Evolutionary conservation across 2,888 invertebrate genomes (phyloP).

Genomic region (Anorthoa munda): DNA sequence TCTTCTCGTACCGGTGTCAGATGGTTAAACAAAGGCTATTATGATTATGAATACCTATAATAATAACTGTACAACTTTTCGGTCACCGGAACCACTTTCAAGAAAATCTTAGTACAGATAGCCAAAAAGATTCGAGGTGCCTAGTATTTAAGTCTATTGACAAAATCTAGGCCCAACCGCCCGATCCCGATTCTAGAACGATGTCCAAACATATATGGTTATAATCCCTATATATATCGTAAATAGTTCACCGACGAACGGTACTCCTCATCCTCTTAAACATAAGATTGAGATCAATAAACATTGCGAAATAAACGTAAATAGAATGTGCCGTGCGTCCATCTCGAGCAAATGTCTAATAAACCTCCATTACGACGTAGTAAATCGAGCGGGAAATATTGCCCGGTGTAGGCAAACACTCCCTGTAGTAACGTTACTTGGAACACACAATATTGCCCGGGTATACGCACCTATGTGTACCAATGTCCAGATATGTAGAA

Average conservation of each 20-base stretch:
- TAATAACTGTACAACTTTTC: too few species aligned
- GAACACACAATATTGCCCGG: constrained; percentile 25
- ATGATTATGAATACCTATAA: too few species aligned
- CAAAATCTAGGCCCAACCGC: not conserved
- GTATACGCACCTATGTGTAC: not conserved
- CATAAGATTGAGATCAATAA: constrained; percentile 36
- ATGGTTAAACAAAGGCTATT: too few species aligned
- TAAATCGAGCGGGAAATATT: constrained; percentile 51
- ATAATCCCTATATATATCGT: not conserved
- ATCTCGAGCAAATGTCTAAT: constrained; percentile 42
- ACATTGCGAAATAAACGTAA: constrained; percentile 31
- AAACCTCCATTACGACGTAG: constrained; percentile 51
- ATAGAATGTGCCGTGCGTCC: constrained; percentile 44
- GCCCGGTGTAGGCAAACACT: constrained; percentile 37
- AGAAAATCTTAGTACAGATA: not conserved
- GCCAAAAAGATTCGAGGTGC: not conserved
- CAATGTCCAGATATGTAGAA: not conserved
- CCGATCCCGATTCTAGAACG: not conserved
- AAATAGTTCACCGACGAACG: not conserved
- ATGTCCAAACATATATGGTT: not conserved
- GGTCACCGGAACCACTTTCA: not conserved
- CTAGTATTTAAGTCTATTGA: not conserved
- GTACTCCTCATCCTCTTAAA: constrained; percentile 12
- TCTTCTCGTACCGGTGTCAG: too few species aligned
- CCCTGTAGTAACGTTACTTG: constrained; percentile 48